Evolutionary conservation across 2,888 invertebrate genomes (phyloP).

Genomic region (Myopa testacea): DNA sequence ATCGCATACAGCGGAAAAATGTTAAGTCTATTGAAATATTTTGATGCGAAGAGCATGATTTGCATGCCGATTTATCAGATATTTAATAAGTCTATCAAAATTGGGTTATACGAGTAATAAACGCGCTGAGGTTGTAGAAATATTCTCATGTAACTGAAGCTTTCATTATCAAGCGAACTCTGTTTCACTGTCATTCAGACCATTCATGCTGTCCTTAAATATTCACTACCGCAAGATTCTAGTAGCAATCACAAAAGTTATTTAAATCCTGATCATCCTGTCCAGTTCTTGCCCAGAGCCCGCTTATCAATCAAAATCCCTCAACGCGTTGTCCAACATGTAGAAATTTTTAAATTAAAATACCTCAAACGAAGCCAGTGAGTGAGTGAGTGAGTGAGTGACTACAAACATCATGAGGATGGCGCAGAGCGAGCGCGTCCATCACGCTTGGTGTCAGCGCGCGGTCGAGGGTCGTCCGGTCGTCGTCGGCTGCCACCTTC

Average conservation of each 20-base stretch:
- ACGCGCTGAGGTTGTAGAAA: too few species aligned
- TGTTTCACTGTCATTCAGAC: too few species aligned
- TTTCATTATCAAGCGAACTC: too few species aligned
- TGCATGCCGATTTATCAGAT: too few species aligned
- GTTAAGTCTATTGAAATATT: constrained; percentile 8
- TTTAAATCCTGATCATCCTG: not conserved
- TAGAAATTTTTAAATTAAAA: constrained; percentile 33
- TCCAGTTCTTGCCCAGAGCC: not conserved
- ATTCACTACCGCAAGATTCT: too few species aligned
- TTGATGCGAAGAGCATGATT: not conserved
- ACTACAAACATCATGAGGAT: constrained; percentile 11
- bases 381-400: not conserved
- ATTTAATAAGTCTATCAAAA: too few species aligned
- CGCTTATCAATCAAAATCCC: not conserved
- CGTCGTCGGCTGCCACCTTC: constrained; percentile 8
- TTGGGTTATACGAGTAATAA: too few species aligned
- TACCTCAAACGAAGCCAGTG: constrained; percentile 15
- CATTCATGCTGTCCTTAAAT: too few species aligned
- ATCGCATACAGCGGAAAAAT: not conserved
- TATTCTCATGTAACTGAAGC: too few species aligned
- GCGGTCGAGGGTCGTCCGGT: not conserved
- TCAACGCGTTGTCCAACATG: constrained; percentile 25
- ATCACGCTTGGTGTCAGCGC: not conserved
- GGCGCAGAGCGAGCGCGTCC: not conserved
- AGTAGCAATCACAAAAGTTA: not conserved